Evolutionary conservation across 2,113 vertebrate species (phyloP).

Genomic region (Natator depressus): DNA sequence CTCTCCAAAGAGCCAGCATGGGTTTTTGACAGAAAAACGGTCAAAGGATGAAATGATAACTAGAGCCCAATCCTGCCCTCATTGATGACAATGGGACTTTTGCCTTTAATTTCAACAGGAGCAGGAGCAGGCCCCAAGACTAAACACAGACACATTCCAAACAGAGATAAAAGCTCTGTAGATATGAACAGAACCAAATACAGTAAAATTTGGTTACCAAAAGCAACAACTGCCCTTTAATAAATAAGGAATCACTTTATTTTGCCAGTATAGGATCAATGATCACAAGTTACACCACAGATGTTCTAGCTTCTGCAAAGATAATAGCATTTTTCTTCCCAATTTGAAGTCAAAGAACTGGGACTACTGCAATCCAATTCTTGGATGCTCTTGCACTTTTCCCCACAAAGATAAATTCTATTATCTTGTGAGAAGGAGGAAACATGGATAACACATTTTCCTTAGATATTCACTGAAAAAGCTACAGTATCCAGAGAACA

Average conservation of each 20-base stretch:
- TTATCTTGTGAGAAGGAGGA: neutral
- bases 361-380: neutral
- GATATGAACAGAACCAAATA: neutral
- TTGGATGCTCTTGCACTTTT: neutral
- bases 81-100: neutral
- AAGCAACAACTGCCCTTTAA: neutral
- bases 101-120: neutral
- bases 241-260: neutral
- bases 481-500: neutral
- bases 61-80: too few relatives aligned
- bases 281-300: neutral
- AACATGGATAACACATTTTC: neutral
- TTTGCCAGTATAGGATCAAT: neutral
- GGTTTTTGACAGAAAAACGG: neutral
- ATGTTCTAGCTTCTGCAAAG: neutral
- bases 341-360: neutral
- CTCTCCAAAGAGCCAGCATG: fast-evolving
- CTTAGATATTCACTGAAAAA: neutral
- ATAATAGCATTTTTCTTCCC: neutral
- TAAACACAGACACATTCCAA: fast-evolving
- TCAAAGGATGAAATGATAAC: neutral
- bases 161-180: neutral
- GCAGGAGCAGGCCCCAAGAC: neutral
- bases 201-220: neutral
- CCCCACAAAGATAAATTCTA: neutral